phyloP scores from a whole-genome alignment of 2,113 vertebrate genomes.

The Labrus mixtus region DNA sequence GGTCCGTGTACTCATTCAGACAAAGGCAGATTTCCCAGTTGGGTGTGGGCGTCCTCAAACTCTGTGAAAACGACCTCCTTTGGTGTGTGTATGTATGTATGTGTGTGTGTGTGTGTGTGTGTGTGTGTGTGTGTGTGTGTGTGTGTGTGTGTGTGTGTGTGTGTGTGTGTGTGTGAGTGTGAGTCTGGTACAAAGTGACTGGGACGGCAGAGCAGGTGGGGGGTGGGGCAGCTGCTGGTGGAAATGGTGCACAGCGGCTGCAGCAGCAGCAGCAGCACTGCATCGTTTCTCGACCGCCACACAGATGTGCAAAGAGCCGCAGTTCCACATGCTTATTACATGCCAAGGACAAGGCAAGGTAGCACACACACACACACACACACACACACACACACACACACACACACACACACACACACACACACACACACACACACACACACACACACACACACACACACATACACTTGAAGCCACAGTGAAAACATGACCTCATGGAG shows the following conservation, averaged over 20 bases:
- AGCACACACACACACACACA: not conserved
- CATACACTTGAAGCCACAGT: not conserved
- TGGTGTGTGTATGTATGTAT: slow-evolving; percentile 31
- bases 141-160: not conserved
- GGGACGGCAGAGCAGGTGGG: slow-evolving; percentile 63
- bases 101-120: slow-evolving; percentile 20
- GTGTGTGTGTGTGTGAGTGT: too few species aligned
- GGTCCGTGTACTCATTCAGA: slow-evolving; percentile 62
- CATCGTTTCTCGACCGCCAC: slow-evolving; percentile 52
- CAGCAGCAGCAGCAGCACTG: slow-evolving; percentile 56
- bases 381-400: slow-evolving; percentile 13
- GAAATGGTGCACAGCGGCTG: slow-evolving; percentile 66
- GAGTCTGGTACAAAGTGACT: slow-evolving; percentile 23
- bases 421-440: slow-evolving; percentile 9
- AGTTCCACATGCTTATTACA: slow-evolving; percentile 69
- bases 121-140: slow-evolving; percentile 21
- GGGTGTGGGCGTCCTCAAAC: slow-evolving; percentile 62
- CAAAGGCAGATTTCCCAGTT: slow-evolving; percentile 75
- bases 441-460: slow-evolving; percentile 7
- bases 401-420: slow-evolving; percentile 11
- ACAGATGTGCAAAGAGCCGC: slow-evolving; percentile 71
- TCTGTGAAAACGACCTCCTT: slow-evolving; percentile 63
- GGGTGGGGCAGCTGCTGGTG: slow-evolving; percentile 57
- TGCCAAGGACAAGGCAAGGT: slow-evolving; percentile 53
- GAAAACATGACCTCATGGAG: slow-evolving; percentile 58